These are phyloP conservation scores for Samia ricini DNA, from an alignment of 1,140 invertebrate genomes.

Conservation along the genomic window DNA sequence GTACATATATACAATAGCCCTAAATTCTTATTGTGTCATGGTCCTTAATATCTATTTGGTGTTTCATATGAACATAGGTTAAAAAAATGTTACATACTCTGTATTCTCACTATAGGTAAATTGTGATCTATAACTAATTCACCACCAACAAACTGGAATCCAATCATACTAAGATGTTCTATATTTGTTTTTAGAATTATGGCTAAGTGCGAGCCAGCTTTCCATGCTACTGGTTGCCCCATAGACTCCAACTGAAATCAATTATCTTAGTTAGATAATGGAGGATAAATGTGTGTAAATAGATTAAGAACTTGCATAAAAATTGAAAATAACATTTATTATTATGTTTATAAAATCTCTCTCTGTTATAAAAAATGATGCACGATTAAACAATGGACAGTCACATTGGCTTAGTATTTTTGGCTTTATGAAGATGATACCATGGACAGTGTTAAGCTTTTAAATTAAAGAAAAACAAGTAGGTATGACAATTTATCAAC, in stretches of 20 bases:
- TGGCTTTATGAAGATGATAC: not conserved
- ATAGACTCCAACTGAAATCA: conserved; percentile 59
- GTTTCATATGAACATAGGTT: conserved; percentile 4
- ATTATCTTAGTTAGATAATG: not conserved
- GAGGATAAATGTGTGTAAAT: not conserved
- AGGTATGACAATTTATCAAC: not conserved
- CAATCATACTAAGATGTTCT: conserved; percentile 59
- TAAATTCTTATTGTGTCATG: too few species aligned
- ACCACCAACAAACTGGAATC: conserved; percentile 63
- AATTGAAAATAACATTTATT: too few species aligned
- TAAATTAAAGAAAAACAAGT: not conserved
- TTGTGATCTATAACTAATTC: conserved; percentile 69
- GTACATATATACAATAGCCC: too few species aligned
- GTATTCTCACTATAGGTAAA: conserved; percentile 64
- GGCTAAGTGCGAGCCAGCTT: conserved; percentile 62
- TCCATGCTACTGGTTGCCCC: conserved; percentile 69
- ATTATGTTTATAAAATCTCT: too few species aligned
- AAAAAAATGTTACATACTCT: conserved; percentile 66
- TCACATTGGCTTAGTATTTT: too few species aligned
- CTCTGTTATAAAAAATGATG: too few species aligned
- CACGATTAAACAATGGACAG: too few species aligned
- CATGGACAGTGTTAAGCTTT: too few species aligned
- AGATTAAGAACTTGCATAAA: too few species aligned
- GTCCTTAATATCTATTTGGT: too few species aligned
- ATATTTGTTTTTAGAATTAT: conserved; percentile 67